Evolutionary conservation across 1,140 invertebrate species (phyloP), one percentile per base, ranked within the genome.

Genomic region (Bombus terrestris): DNA sequence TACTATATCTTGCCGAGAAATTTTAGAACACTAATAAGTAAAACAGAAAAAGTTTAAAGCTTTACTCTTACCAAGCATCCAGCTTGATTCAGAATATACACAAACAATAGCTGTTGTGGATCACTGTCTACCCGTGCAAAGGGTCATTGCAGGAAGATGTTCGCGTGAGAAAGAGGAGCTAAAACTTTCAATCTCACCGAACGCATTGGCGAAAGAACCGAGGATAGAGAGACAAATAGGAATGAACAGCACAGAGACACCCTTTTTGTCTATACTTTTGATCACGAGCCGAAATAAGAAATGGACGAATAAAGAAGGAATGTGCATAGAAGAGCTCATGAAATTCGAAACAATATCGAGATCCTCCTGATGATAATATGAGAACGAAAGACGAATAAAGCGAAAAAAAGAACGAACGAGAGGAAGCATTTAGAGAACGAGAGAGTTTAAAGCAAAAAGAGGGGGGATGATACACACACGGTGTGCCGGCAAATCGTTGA

Each of bases 391-490:
- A 72, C 0, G 41, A 18, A 25, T 6, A 66, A 10, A n/a, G 28
- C 32, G 15, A 69, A 15, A 25, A 25, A 39, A 18, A 59, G 12
- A 77, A 41, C 59, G 57, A 74, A 43, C 10, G 6, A 43, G 35
- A 41, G 22, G 13, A 28, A 25, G n/a, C 1, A 15, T 41, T 15
- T 66, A 41, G 66, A 75, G 64, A 80, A 85, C 47, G 84, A 35
- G 18, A 68, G 64, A 66, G 92, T 94, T 94, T 88, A 90, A 93
- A 95, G 93, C 93, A 94, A 94, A 94, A 94, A 95, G 94, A 94
- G 94, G 94, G 93, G 94, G 94, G 92, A 91, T 86, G 92, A 88
- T 87, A 35, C 59, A 62, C 28, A 89, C 79, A 89, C 37, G 69
- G 80, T 81, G 79, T 13, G 88, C 89, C 88, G 88, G 75, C 89